These are phyloP conservation scores for Choreutis nemorana DNA, from an alignment of 2,888 invertebrate species.

Conservation along the genomic window DNA sequence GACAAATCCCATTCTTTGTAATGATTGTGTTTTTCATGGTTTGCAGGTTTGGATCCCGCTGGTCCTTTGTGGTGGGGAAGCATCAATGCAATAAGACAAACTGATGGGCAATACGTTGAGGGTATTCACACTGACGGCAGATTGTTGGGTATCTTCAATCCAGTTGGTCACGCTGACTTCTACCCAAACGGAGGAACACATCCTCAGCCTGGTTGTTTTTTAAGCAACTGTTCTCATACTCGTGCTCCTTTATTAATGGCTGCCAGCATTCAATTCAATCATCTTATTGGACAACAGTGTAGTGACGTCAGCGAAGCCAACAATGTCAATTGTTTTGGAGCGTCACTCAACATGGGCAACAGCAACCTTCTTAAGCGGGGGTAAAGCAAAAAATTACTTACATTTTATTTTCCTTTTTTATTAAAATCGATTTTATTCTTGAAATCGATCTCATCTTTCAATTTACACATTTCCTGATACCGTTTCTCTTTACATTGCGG, in stretches of 20 bases:
- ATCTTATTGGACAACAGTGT: constrained; percentile 9
- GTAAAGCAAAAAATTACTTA: too few species aligned
- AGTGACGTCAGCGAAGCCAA: constrained; percentile 5
- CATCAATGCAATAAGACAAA: constrained; percentile 24
- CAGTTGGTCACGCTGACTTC: constrained; percentile 35
- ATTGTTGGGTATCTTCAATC: constrained; percentile 32
- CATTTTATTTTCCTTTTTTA: too few species aligned
- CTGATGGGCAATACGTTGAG: constrained; percentile 36
- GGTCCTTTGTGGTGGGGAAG: constrained; percentile 36
- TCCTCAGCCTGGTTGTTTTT: constrained; percentile 39
- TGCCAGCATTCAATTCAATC: constrained; percentile 24
- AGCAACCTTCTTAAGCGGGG: constrained; percentile 12
- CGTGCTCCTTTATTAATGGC: constrained; percentile 33
- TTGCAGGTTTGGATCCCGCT: constrained; percentile 41
- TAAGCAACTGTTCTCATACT: constrained; percentile 36
- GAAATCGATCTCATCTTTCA: too few species aligned
- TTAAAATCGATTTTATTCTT: too few species aligned
- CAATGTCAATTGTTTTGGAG: not conserved
- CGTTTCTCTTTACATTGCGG: too few species aligned
- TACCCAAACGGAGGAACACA: constrained; percentile 46
- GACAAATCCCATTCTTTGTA: too few species aligned
- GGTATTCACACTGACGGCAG: constrained; percentile 45
- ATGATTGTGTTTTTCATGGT: too few species aligned
- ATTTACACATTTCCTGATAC: too few species aligned
- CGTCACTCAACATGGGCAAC: too few species aligned